Conservation (phyloP, 1,140 invertebrate species). For the Drosophila tani region DNA sequence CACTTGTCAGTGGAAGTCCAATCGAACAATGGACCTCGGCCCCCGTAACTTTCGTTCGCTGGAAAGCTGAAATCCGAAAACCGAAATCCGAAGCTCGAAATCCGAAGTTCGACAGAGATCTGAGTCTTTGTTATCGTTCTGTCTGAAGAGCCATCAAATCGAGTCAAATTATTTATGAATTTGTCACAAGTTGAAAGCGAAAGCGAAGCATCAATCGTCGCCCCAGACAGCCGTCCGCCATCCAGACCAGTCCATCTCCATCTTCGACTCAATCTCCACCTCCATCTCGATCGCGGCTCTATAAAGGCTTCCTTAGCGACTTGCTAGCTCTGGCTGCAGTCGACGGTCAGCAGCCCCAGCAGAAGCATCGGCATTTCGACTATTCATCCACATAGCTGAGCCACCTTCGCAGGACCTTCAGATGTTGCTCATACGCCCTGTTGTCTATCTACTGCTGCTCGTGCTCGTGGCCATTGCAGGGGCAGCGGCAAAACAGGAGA, state of each 20-base stretch:
- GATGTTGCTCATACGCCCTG: conserved; percentile 45
- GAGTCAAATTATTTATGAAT: conserved; percentile 55
- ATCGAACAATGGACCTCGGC: conserved; percentile 29
- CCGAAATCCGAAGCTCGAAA: conserved; percentile 1
- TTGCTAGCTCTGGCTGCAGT: conserved; percentile 38
- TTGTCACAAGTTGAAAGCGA: conserved; percentile 48
- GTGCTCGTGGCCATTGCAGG: not conserved
- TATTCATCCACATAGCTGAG: not conserved
- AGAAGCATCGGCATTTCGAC: conserved; percentile 18
- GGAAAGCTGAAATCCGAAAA: conserved; percentile 10
- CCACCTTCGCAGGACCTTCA: not conserved
- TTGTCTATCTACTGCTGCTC: not conserved
- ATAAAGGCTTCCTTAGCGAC: conserved; percentile 42
- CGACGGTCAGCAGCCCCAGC: conserved; percentile 25
- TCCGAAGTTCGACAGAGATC: not conserved
- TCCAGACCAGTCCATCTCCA: conserved; percentile 9
- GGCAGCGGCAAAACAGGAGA: conserved; percentile 27
- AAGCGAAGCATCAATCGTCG: conserved; percentile 28
- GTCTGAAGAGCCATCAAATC: conserved; percentile 43
- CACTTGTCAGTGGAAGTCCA: conserved; percentile 38
- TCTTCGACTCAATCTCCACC: not conserved
- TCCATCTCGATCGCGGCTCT: conserved; percentile 13
- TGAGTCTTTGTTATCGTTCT: conserved; percentile 39
- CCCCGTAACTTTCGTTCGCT: conserved; percentile 40
- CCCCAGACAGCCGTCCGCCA: conserved; percentile 19